Evolutionary conservation across 2,888 invertebrate species (phyloP).

Genomic region (Pseudococcus viburni): DNA sequence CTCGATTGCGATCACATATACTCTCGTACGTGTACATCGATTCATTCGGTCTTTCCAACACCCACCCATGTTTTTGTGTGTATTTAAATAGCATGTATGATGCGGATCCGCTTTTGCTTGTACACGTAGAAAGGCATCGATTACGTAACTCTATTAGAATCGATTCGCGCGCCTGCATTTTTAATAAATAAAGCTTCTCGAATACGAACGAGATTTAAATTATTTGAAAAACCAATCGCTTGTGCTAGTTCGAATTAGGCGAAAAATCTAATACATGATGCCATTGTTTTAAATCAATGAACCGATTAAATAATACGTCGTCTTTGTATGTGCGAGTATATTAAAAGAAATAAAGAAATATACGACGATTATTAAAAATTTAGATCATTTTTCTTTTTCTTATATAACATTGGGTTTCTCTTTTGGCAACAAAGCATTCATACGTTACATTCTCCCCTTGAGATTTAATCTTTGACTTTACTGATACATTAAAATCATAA

Average conservation of each 20-base stretch:
- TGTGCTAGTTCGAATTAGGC: not conserved
- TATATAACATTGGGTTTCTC: not conserved
- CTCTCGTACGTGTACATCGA: not conserved
- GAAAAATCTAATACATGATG: not conserved
- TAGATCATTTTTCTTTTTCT: not conserved
- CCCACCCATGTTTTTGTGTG: constrained; percentile 18
- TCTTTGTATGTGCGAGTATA: not conserved
- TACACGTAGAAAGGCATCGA: constrained; percentile 5
- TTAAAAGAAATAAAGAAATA: not conserved
- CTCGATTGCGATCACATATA: constrained; percentile 21
- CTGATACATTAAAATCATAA: not conserved
- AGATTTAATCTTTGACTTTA: not conserved
- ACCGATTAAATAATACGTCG: constrained; percentile 39
- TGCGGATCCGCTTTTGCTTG: not conserved
- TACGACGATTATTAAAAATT: constrained; percentile 13
- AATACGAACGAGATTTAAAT: not conserved
- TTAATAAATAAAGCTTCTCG: constrained; percentile 31
- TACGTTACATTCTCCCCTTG: not conserved
- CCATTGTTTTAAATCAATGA: constrained; percentile 49
- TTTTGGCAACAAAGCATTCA: not conserved
- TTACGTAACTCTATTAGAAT: constrained; percentile 32
- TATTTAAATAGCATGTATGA: not conserved
- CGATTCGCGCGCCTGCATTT: constrained; percentile 40
- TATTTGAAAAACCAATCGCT: constrained; percentile 5
- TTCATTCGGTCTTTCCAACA: not conserved